Evolutionary conservation across 1,140 invertebrate genomes (phyloP).

Genomic region (Saccostrea glomerata): DNA sequence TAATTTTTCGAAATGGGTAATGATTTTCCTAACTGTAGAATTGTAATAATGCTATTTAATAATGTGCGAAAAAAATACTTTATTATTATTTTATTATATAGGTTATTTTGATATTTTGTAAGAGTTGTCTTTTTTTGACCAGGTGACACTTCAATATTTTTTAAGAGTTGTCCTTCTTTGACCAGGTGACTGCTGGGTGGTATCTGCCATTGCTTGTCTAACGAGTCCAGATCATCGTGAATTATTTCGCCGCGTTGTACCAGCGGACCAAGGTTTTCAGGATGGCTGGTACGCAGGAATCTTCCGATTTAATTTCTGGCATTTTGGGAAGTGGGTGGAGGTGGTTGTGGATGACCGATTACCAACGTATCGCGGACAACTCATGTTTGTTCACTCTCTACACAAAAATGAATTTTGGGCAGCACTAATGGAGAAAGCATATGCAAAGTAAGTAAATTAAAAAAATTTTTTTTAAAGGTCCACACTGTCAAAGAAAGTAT

Average conservation of each 20-base stretch:
- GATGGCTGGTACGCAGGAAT: conserved; percentile 79
- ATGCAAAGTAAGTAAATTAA: conserved; percentile 85
- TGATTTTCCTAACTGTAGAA: no score
- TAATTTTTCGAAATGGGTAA: no score
- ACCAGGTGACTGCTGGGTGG: conserved; percentile 84
- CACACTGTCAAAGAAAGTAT: no score
- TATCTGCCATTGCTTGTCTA: conserved; percentile 85
- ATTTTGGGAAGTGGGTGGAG: conserved; percentile 88
- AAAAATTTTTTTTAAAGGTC: neutral
- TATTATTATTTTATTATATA: no score
- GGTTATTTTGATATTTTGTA: no score
- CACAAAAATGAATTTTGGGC: conserved; percentile 89
- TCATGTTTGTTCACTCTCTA: conserved; percentile 85
- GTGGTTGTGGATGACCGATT: conserved; percentile 88
- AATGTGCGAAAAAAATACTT: no score
- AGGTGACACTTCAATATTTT: neutral
- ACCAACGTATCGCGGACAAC: conserved; percentile 83
- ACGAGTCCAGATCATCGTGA: conserved; percentile 83
- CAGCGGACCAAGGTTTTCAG: conserved; percentile 84
- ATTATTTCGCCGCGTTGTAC: conserved; percentile 85
- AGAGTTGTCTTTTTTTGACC: neutral
- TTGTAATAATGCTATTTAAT: no score
- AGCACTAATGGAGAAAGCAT: conserved; percentile 90
- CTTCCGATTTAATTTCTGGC: conserved; percentile 88
- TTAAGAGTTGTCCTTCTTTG: conserved; percentile 9